Conservation (phyloP, 2,888 invertebrate genomes). For the Epistrophe eligans region DNA sequence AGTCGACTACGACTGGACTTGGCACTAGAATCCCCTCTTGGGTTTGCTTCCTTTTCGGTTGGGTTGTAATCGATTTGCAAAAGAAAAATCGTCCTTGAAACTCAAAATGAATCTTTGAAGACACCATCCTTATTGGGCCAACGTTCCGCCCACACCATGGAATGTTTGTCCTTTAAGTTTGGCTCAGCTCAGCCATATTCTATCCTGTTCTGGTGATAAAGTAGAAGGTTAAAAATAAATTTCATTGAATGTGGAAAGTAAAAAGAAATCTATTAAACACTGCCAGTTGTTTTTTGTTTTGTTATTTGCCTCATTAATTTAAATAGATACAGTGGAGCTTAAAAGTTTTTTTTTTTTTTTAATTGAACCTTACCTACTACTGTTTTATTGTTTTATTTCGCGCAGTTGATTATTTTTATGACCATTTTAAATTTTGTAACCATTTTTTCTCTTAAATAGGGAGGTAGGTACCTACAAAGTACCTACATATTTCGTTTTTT, state of each 20-base stretch:
- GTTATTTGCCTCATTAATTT: slow-evolving; percentile 1
- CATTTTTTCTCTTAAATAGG: too few relatives aligned
- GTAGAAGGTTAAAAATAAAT: slow-evolving; percentile 18
- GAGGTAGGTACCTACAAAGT: too few relatives aligned
- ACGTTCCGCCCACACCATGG: not conserved
- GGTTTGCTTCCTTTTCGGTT: not conserved
- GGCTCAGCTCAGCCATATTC: not conserved
- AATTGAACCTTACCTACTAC: too few relatives aligned
- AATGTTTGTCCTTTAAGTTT: slow-evolving; percentile 14
- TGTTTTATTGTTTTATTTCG: too few relatives aligned
- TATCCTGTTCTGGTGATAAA: slow-evolving; percentile 4
- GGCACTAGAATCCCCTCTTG: not conserved
- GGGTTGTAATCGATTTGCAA: slow-evolving; percentile 52
- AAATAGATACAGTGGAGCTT: not conserved
- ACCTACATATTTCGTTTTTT: too few relatives aligned
- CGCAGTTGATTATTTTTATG: too few relatives aligned
- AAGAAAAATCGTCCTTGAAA: slow-evolving; percentile 63
- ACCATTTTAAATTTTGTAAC: too few relatives aligned
- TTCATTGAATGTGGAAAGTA: not conserved
- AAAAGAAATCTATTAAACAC: slow-evolving; percentile 1
- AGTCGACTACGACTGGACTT: not conserved
- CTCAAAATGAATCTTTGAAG: slow-evolving; percentile 4
- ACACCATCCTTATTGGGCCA: slow-evolving; percentile 9
- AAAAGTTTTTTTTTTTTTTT: not conserved
- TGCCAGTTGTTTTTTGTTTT: not conserved